Conservation (phyloP, 2,797 vertebrate genomes). For the Delichon dasypus region DNA sequence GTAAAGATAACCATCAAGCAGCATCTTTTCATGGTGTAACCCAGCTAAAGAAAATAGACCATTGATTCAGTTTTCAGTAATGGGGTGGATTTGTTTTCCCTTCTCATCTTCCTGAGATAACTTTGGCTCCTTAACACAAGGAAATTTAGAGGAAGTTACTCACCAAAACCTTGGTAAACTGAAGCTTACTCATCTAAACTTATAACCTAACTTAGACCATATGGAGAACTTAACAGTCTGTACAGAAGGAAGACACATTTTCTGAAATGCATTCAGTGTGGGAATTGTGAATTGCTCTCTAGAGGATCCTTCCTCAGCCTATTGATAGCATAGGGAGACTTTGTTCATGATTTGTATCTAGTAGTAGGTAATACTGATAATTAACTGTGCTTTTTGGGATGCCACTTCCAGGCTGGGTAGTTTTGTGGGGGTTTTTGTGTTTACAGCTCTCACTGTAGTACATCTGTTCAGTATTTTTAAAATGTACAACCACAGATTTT, state of each 20-base stretch:
- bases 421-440: accelerated
- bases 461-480: neutral
- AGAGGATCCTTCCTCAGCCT: neutral
- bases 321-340: neutral
- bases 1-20: neutral
- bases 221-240: neutral
- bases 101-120: neutral
- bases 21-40: neutral
- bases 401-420: neutral
- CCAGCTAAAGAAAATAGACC: neutral
- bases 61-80: neutral
- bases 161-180: neutral
- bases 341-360: neutral
- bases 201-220: neutral
- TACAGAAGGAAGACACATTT: neutral
- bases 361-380: neutral
- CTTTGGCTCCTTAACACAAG: neutral
- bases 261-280: neutral
- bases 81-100: neutral
- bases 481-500: neutral
- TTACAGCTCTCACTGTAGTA: neutral
- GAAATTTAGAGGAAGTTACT: neutral
- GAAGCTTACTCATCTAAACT: neutral
- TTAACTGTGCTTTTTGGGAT: neutral
- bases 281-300: neutral